phyloP scores from a whole-genome alignment of 1,140 invertebrate species.

The Pygmarrhopalites habei region DNA sequence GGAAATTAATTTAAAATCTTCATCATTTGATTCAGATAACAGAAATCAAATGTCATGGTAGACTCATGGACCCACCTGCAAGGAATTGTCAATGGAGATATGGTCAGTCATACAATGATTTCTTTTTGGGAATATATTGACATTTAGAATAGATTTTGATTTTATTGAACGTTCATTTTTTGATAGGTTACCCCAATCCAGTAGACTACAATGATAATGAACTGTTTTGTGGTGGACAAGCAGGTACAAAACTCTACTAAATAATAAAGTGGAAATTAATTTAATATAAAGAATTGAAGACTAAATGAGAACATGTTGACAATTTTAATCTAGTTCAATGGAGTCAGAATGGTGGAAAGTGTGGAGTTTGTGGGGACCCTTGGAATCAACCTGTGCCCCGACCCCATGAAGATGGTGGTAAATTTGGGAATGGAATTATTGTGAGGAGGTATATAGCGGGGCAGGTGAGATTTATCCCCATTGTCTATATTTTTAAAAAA shows the following conservation, averaged over 20 bases:
- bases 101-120: too few relatives aligned
- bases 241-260: constrained; percentile 54
- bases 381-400: constrained; percentile 62
- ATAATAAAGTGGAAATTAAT: not conserved
- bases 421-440: constrained; percentile 76
- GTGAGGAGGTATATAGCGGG: constrained; percentile 70
- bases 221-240: constrained; percentile 71
- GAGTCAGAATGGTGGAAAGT: constrained; percentile 73
- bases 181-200: constrained; percentile 79
- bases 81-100: constrained; percentile 90
- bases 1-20: too few relatives aligned
- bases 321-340: constrained; percentile 61
- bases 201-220: constrained; percentile 92
- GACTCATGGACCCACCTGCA: constrained; percentile 75
- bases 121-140: too few relatives aligned
- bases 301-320: too few relatives aligned
- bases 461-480: constrained; percentile 51
- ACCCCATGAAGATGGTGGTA: constrained; percentile 79
- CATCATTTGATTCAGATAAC: too few relatives aligned
- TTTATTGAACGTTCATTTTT: too few relatives aligned
- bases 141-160: too few relatives aligned
- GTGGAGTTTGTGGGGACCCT: constrained; percentile 82
- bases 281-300: too few relatives aligned
- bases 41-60: constrained; percentile 3
- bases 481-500: not conserved